Conservation (phyloP, 2,797 vertebrate genomes). For the Hirundo rustica region DNA sequence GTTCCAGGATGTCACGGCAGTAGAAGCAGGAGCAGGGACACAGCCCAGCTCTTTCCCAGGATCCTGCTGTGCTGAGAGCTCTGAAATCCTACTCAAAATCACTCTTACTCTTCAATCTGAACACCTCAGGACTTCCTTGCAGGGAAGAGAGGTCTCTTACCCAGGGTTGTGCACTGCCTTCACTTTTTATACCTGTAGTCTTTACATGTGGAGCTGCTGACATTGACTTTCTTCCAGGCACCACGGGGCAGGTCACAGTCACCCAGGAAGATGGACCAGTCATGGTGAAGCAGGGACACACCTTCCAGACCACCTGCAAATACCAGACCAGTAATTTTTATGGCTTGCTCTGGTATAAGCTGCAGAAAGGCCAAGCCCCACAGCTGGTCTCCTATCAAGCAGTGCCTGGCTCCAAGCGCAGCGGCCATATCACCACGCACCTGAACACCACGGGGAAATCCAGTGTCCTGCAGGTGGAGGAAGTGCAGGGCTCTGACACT, state of each 20-base stretch:
- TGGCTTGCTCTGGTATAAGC: fast-evolving
- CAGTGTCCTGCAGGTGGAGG: background rate
- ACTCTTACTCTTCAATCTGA: no score
- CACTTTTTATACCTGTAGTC: no score
- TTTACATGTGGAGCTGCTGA: no score
- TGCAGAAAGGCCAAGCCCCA: background rate
- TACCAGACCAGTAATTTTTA: fast-evolving
- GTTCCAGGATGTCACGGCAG: no score
- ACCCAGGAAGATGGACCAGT: background rate
- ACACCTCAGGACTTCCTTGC: no score
- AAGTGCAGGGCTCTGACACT: background rate
- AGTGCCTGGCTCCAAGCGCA: background rate
- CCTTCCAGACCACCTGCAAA: background rate
- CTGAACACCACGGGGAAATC: background rate
- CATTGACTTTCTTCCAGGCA: background rate
- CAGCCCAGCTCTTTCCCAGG: no score
- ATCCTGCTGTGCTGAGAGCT: no score
- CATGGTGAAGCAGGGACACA: background rate
- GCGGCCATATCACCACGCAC: background rate
- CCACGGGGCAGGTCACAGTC: background rate
- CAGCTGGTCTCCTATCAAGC: background rate
- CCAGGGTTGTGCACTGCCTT: no score
- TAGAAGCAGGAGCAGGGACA: no score
- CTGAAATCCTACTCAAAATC: no score
- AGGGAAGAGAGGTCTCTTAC: no score